Base-by-base conservation (phyloP, 2,113 vertebrate species). In the Fulica atra region DNA sequence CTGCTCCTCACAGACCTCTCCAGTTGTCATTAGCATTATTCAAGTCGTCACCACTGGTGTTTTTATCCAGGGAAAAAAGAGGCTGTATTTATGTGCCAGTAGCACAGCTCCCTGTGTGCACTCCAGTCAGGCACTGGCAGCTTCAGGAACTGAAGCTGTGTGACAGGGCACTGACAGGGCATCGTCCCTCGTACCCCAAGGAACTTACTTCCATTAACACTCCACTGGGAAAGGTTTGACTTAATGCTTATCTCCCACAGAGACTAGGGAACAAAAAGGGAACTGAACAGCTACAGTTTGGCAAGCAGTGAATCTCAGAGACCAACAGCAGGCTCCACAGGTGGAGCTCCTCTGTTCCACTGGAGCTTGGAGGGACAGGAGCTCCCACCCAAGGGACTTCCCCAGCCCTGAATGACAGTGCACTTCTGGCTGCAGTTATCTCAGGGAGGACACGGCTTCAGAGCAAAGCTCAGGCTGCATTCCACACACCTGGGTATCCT, bases 401-500 rank as follows among this genome's bases (percentile, higher is more conserved):
- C 70, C 81, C 84, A 65, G 54, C 36, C 21, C 16, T 1, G 77
- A 71, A 23, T 48, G 66, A 44, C 79, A 87, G 57, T 29, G 19
- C 20, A 6, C 36, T 69, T 92, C 29, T 68, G 65, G 48, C 7
- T 8, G 51, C 29, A 82, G 64, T 12, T 25, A 12, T 18, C 81
- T 48, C 26, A 69, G 78, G 1, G 26, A 81, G 63, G 60, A 60
- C 59, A 88, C 71, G 89, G 84, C 92, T 60, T 12, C 42, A 16
- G 35, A 16, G 88, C 65, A 51, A 68, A 51, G 71, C 11, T 36
- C 35, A 53, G 51, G 65, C 84, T 31, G 3, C 40, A 26, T 24
- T 61, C 28, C 19, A 9, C 20, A 72, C 95, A 99, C 99, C 98
- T 99, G 99, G 7, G 99, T 99, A 57, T 99, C 99, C 96, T 99